These are phyloP conservation scores for Dendropsophus ebraccatus DNA, from an alignment of 2,113 vertebrate genomes.

Conservation along the genomic window DNA sequence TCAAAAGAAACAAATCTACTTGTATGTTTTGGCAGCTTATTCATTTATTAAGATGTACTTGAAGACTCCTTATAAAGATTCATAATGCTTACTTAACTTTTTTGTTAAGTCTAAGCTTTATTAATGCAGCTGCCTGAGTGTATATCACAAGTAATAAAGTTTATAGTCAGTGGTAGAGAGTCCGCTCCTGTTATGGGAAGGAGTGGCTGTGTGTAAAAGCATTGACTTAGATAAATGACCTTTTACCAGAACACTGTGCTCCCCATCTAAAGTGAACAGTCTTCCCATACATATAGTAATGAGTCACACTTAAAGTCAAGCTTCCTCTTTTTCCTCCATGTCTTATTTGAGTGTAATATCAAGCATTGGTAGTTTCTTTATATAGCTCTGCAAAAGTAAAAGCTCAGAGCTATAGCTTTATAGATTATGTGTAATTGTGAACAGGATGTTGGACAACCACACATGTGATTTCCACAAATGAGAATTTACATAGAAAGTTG, in stretches of 20 bases:
- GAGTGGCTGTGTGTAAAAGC: slow-evolving; percentile 26
- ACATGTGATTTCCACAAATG: too few species aligned
- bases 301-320: too few species aligned
- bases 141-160: slow-evolving; percentile 36
- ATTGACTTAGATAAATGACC: slow-evolving; percentile 26
- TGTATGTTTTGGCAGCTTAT: neutral
- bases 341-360: too few species aligned
- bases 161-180: neutral
- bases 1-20: neutral
- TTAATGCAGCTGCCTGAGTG: slow-evolving; percentile 7
- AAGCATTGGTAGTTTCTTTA: too few species aligned
- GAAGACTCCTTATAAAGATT: slow-evolving; percentile 4
- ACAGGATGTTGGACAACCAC: too few species aligned
- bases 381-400: too few species aligned
- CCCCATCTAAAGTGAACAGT: neutral
- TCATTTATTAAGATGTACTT: slow-evolving; percentile 7
- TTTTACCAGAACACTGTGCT: neutral
- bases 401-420: too few species aligned
- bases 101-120: neutral
- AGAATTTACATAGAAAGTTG: too few species aligned
- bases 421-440: too few species aligned
- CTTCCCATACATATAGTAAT: neutral
- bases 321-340: too few species aligned
- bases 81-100: slow-evolving; percentile 1
- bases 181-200: slow-evolving; percentile 14